phyloP scores from a whole-genome alignment of 2,797 vertebrate species.

The Diceros bicornis region DNA sequence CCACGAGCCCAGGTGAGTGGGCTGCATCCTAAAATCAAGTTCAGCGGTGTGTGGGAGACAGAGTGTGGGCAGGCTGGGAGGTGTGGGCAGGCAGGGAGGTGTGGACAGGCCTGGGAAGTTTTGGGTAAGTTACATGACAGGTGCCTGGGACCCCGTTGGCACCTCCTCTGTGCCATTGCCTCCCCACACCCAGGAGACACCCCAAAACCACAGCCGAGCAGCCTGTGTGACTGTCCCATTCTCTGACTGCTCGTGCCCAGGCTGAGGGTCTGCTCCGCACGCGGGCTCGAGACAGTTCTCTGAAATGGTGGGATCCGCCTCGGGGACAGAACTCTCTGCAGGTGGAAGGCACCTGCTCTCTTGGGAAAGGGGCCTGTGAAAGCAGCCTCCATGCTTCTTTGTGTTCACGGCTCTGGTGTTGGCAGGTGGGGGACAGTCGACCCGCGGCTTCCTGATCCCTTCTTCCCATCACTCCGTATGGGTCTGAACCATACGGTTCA shows the following conservation, averaged over 20 bases:
- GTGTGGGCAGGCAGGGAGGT: no score
- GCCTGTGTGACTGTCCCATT: not conserved
- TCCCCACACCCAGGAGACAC: not conserved
- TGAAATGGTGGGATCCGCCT: not conserved
- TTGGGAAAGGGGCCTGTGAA: no score
- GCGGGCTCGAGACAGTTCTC: not conserved
- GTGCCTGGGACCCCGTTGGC: not conserved
- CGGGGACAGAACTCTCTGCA: not conserved
- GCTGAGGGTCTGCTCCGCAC: not conserved
- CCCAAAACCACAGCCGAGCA: not conserved
- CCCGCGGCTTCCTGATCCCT: not conserved
- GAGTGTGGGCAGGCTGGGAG: not conserved
- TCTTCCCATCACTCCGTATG: not conserved
- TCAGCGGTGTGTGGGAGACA: not conserved
- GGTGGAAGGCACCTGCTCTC: not conserved
- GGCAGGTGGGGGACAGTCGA: not conserved
- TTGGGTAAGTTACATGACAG: not conserved
- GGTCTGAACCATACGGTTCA: not conserved
- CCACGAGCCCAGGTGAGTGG: not conserved
- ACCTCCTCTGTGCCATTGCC: not conserved
- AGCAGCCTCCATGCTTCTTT: not conserved
- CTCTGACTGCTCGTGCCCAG: not conserved
- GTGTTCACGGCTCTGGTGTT: not conserved
- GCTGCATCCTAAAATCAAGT: not conserved
- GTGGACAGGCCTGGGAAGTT: not conserved